Base-by-base conservation (phyloP, 1,140 invertebrate species). In the Scaptomyza graminum region DNA sequence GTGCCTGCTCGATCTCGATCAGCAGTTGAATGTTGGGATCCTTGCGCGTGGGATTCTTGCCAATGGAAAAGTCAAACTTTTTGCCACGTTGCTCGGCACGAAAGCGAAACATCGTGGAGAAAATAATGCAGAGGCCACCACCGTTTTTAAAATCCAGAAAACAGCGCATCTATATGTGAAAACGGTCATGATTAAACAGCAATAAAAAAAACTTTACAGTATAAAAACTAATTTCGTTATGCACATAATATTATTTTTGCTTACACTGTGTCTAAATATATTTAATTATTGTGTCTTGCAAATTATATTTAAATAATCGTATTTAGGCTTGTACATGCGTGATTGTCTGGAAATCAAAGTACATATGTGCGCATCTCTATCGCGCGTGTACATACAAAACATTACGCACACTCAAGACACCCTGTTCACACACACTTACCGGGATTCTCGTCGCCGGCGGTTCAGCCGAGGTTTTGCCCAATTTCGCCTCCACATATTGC, bases 131-230 rank as follows among this genome's bases (percentile, higher is more conserved):
- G 16, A 99, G 93, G 7, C 96, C 95, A 44, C 98, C 98, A 54
- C 96, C 96, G 59, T 97, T 95, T 93, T 98, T 98, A 91, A 99
- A 98, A 93, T 99, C 98, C 91, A 99, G 93, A 92, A 99, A 99
- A 92, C 95, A 97, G 93, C 95, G 95, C 95, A 97, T 97, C 96
- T 98, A 92, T 1, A 66, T 34, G 4, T 93, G 41, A 9, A 31
- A 44, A 39, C 11, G 7, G n/a, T 16, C 31, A 41, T 41, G 51
- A n/a, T n/a, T 41, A 55, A 43, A 43, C 3, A 8, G 13, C n/a
- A 13, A 31, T 9, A 37, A 54, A 6, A 12, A 39, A n/a, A 0
- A n/a, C 37, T n/a, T n/a, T 22, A 22, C 18, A 22, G 18, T 22
- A 22, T 22, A 3, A 65, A 68, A 78, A 74, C 41, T 39, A 18